Percentiles rank a stretch among this genome's conserved stretches.
Conservation (phyloP, 2,113 vertebrate species). For the Centropristis striata region DNA sequence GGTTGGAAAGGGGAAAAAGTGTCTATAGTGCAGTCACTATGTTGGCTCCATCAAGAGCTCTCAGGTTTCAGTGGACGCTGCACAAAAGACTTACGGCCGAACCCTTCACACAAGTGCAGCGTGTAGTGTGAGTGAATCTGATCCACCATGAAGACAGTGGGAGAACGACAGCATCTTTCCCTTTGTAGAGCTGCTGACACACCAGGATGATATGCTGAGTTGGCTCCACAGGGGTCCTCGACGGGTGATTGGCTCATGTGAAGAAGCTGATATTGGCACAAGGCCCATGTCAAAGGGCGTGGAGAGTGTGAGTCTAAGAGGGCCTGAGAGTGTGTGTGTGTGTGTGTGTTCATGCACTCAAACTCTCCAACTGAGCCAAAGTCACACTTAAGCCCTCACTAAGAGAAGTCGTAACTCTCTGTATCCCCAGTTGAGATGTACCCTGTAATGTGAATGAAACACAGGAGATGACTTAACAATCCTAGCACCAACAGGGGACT, state of each 20-base stretch:
- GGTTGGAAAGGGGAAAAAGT: background rate
- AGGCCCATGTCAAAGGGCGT: slow-evolving; percentile 39
- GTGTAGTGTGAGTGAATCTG: slow-evolving; percentile 11
- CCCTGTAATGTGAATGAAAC: background rate
- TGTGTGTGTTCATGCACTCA: slow-evolving; percentile 7
- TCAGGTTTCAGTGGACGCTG: slow-evolving; percentile 33
- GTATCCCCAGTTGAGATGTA: background rate
- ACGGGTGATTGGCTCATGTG: slow-evolving; percentile 54
- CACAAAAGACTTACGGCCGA: slow-evolving; percentile 10
- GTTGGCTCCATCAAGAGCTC: background rate
- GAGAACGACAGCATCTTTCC: slow-evolving; percentile 41
- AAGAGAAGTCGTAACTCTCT: background rate
- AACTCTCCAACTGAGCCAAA: slow-evolving; percentile 1
- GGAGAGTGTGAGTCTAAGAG: background rate
- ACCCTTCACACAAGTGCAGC: slow-evolving; percentile 13
- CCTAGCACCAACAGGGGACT: too few relatives aligned
- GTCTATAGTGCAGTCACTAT: background rate
- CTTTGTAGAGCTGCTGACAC: slow-evolving; percentile 60
- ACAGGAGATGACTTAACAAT: background rate
- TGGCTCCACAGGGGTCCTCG: slow-evolving; percentile 40
- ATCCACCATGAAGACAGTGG: slow-evolving; percentile 19
- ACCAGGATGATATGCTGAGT: slow-evolving; percentile 55
- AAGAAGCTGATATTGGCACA: slow-evolving; percentile 52
- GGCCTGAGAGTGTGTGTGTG: background rate
- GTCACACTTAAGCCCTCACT: background rate